Evolutionary conservation across 2,113 vertebrate genomes (phyloP), one percentile per base, ranked within the genome.

Genomic region (Halichoeres trimaculatus): DNA sequence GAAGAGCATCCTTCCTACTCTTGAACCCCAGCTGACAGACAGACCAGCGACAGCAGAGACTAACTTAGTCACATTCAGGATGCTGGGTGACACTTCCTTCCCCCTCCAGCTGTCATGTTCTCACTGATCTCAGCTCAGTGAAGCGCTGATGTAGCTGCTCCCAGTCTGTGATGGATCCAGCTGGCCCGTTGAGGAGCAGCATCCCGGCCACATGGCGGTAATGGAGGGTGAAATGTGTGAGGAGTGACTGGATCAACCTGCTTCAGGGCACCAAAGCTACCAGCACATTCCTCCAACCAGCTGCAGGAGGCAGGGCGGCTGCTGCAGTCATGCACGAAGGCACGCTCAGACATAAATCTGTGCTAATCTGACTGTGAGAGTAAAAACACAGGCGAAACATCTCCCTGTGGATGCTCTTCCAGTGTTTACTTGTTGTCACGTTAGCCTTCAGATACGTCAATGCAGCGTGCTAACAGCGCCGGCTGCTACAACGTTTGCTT

Each of bases 1-100:
- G 26, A 50, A 67, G 71, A 30, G 36, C 67, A 73, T 80, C 80
- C 83, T 84, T 65, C 78, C 78, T 67, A 8, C 16, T 62, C 20
- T 23, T 57, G 24, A 71, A 52, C 67, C 57, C 48, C 45, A 52
- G 54, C 35, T 45, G 60, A 52, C 41, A 61, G 20, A 50, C 0
- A 5, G 43, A 59, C 10, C 51, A 36, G 24, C 51, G 65, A 78
- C 71, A 71, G 2, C 35, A 72, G 45, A 65, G 45, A 14, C 60
- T 17, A 38, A 20, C 7, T 19, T 19, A 19, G 23, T 66, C 53
- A 22, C 51, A 30, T 7, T 69, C 62, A 71, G 84, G 80, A 88
- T 76, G 59, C 63, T 58, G 13, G 5, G 35, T 74, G 84, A 76
- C 84, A 83, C 64, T 66, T 87, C 79, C 85, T 84, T 80, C 77